phyloP scores from a whole-genome alignment of 2,797 vertebrate species.

The Cygnus olor region DNA sequence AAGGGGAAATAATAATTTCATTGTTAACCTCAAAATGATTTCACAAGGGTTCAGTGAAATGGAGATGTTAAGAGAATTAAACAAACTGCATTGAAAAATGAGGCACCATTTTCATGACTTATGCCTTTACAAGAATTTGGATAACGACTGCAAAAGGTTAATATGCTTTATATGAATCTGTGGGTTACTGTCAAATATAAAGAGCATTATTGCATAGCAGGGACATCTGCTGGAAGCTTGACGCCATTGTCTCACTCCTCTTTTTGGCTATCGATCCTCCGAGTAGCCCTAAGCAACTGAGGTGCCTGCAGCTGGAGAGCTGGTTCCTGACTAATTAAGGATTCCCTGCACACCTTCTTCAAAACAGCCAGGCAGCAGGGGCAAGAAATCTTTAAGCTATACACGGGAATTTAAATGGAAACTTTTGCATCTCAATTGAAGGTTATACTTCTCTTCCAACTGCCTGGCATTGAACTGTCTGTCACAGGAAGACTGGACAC shows the following conservation, averaged over 20 bases:
- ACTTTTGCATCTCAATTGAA: slow-evolving; percentile 36
- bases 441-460: not conserved
- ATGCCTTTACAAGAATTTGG: slow-evolving; percentile 39
- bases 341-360: not conserved
- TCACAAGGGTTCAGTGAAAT: slow-evolving; percentile 17
- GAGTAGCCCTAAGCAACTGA: not conserved
- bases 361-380: not conserved
- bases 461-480: slow-evolving; percentile 6
- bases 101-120: slow-evolving; percentile 10
- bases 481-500: not conserved
- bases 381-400: slow-evolving; percentile 19
- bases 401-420: slow-evolving; percentile 32
- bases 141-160: slow-evolving; percentile 55
- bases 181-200: not conserved
- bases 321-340: not conserved
- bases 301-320: not conserved
- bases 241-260: not conserved
- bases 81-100: slow-evolving; percentile 52
- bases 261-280: fast-evolving
- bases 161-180: slow-evolving; percentile 36
- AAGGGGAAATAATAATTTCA: slow-evolving; percentile 24
- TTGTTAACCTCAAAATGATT: slow-evolving; percentile 55
- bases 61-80: slow-evolving; percentile 47
- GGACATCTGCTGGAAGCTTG: slow-evolving; percentile 78
- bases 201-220: slow-evolving; percentile 56